phyloP scores from a whole-genome alignment of 2,113 vertebrate genomes.

The Pycnonotus jocosus region DNA sequence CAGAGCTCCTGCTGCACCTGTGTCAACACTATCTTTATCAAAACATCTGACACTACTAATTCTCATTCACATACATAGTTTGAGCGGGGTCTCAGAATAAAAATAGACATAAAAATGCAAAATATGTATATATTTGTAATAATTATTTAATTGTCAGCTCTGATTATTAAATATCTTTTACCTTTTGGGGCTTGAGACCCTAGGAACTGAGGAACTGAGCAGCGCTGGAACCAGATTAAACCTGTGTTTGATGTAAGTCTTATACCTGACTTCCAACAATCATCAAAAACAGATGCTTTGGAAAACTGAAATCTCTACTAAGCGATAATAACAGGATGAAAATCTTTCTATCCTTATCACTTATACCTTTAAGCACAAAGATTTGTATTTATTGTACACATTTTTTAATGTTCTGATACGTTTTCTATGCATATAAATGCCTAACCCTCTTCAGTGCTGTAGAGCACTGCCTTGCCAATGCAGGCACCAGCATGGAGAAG shows the following conservation, averaged over 20 bases:
- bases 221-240: not conserved
- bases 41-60: not conserved
- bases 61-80: not conserved
- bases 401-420: not conserved
- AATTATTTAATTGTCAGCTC: not conserved
- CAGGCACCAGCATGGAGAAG: not conserved
- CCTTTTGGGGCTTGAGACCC: not conserved
- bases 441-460: not conserved
- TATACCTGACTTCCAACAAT: not conserved
- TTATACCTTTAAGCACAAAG: not conserved
- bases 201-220: not conserved
- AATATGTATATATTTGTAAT: not conserved
- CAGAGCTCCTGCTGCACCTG: not conserved
- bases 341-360: not conserved
- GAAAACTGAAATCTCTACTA: not conserved
- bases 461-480: not conserved
- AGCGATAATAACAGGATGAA: not conserved
- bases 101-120: not conserved
- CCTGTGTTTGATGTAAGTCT: not conserved
- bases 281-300: not conserved
- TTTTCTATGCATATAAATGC: not conserved
- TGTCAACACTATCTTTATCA: not conserved
- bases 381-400: not conserved
- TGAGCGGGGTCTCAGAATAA: not conserved
- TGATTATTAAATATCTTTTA: not conserved